phyloP scores from a whole-genome alignment of 1,140 invertebrate species.

The Metaphire vulgaris region DNA sequence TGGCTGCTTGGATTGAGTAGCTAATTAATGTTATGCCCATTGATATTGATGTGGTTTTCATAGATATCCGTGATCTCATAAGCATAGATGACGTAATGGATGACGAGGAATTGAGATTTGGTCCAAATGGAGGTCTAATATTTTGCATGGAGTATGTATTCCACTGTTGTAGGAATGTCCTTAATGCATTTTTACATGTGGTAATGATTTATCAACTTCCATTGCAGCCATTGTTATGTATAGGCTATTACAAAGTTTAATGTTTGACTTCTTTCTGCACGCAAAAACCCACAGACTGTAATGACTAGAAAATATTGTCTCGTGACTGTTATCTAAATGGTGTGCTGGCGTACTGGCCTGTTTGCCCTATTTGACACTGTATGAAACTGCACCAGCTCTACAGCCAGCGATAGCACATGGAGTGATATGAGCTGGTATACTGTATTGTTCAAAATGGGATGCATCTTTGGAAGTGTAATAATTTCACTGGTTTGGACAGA shows the following conservation, averaged over 20 bases:
- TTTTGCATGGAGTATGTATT: slow-evolving; percentile 86
- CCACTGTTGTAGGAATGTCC: slow-evolving; percentile 16
- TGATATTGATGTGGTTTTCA: no score
- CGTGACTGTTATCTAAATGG: background rate
- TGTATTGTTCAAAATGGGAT: no score
- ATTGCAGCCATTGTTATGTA: background rate
- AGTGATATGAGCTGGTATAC: no score
- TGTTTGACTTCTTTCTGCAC: background rate
- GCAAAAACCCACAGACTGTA: background rate
- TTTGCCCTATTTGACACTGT: no score
- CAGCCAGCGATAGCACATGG: no score
- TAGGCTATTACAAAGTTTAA: background rate
- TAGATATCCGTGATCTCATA: slow-evolving; percentile 88
- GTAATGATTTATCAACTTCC: background rate
- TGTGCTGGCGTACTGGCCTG: no score
- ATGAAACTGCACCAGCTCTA: no score
- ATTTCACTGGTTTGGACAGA: no score
- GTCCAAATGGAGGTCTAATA: slow-evolving; percentile 92
- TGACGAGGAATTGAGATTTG: slow-evolving; percentile 86
- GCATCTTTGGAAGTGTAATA: no score
- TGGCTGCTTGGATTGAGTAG: no score
- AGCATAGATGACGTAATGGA: slow-evolving; percentile 94
- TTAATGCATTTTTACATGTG: slow-evolving; percentile 15
- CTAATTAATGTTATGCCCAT: no score
- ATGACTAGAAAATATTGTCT: background rate